Percentiles rank a stretch among this genome's conserved stretches.
phyloP scores from a whole-genome alignment of 2,888 invertebrate genomes.

The Nemotelus nigrinus region DNA sequence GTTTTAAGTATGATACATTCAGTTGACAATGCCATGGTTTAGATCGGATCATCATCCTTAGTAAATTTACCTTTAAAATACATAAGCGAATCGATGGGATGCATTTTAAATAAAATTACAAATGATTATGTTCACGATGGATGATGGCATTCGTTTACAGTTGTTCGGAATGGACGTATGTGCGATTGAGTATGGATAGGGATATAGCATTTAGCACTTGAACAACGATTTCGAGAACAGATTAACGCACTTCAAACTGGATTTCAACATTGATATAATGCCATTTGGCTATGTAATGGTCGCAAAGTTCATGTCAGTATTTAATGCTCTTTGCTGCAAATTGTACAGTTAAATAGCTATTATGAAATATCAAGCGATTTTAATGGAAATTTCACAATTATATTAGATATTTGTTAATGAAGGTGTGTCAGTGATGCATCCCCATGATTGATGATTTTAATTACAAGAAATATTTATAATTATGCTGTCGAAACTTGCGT shows the following conservation, averaged over 20 bases:
- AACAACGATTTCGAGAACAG: slow-evolving; percentile 49
- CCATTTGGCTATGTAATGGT: neutral
- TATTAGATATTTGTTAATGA: too few species aligned
- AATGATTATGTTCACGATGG: too few species aligned
- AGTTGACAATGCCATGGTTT: slow-evolving; percentile 12
- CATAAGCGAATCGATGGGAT: neutral
- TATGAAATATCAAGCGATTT: neutral
- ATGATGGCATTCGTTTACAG: too few species aligned
- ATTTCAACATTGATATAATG: slow-evolving; percentile 45
- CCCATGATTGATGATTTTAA: too few species aligned
- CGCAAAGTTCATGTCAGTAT: too few species aligned
- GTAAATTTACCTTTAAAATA: neutral
- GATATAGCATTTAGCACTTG: slow-evolving; percentile 42
- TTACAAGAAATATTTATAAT: too few species aligned
- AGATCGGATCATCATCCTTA: slow-evolving; percentile 18
- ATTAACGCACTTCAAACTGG: slow-evolving; percentile 49
- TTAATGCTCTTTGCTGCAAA: slow-evolving; percentile 12
- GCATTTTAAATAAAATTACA: too few species aligned
- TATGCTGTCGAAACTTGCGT: too few species aligned
- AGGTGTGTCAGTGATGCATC: too few species aligned
- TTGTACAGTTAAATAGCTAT: slow-evolving; percentile 15
- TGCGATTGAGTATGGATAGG: neutral
- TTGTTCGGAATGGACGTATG: too few species aligned
- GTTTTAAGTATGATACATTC: neutral
- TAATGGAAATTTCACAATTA: too few species aligned